Evolutionary conservation across 2,113 vertebrate species (phyloP), one percentile per base, ranked within the genome.

Genomic region (Syngnathoides biaculeatus): DNA sequence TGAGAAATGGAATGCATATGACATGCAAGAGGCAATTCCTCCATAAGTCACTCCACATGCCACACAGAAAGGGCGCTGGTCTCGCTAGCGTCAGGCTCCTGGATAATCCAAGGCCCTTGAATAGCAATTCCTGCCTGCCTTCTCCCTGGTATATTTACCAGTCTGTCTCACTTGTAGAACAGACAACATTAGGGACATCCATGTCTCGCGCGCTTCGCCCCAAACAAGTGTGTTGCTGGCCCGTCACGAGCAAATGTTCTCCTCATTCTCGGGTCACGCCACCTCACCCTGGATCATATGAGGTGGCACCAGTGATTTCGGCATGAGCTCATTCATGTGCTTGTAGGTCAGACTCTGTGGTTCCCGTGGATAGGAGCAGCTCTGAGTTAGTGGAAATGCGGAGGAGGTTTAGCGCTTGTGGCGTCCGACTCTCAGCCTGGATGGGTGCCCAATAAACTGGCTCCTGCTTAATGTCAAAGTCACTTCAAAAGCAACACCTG

Each of bases 401-500:
- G 73, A 77, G 77, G 66, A 81, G 76, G 65, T 75, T 85, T 72
- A 80, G 73, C 2, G 4, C 30, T 26, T 43, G 68, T 75, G 75
- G 74, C 64, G 15, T 74, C 48, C 20, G 40, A 50, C 65, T 70
- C 60, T 38, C 73, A 61, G 74, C 55, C 69, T 81, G 85, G 85
- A 82, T 63, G 72, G 40, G 77, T 84, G 74, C 89, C 86, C 78
- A 84, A 78, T 75, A 77, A 82, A 74, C 62, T 74, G 83, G 74
- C 83, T 88, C 79, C 87, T 87, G 86, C 77, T 83, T 86, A 89
- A 87, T 87, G 89, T 89, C 85, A 88, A 72, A 86, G 85, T 83
- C 80, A 84, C 80, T 86, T 86, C 79, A 82, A 82, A 86, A 88
- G 82, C 73, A 69, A 65, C 79, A 74, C 66, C 82, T 77, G 84